A percentile compares a stretch with the other conserved stretches of the same genome.
Conservation (phyloP, 2,888 invertebrate species). For the Pomacea canaliculata region DNA sequence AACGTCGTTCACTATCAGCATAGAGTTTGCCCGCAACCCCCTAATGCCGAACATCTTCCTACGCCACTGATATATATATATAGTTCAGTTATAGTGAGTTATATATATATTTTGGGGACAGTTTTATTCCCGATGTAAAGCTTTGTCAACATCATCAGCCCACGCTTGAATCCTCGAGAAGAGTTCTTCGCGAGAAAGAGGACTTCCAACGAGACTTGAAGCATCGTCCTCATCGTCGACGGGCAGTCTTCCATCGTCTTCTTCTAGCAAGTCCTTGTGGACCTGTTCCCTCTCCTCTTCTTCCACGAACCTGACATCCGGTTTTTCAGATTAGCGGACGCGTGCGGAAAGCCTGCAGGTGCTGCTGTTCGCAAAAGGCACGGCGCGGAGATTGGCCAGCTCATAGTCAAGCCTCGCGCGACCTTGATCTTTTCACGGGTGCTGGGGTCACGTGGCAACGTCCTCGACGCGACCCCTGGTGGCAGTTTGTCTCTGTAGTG, state of each 20-base stretch:
- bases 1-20: no score
- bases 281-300: conserved; percentile 46
- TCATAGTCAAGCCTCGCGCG: conserved; percentile 54
- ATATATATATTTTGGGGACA: no score
- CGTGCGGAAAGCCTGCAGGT: conserved; percentile 46
- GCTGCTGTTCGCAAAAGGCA: conserved; percentile 57
- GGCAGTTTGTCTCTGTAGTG: conserved; percentile 34
- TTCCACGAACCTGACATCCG: conserved; percentile 53
- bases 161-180: conserved; percentile 48
- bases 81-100: no score
- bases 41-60: no score
- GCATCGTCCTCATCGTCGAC: conserved; percentile 9
- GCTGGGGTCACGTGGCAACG: conserved; percentile 48
- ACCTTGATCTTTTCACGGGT: conserved; percentile 53
- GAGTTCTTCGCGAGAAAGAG: conserved; percentile 48
- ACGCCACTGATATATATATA: no score
- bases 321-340: conserved; percentile 50
- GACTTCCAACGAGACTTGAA: conserved; percentile 20
- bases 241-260: neutral
- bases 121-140: conserved; percentile 6
- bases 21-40: no score
- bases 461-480: conserved; percentile 36
- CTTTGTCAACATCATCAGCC: conserved; percentile 44
- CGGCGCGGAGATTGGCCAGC: conserved; percentile 54
- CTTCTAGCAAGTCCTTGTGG: neutral